A percentile compares a stretch with the other conserved stretches of the same genome.
Evolutionary conservation across 2,113 vertebrate species (phyloP).

Genomic region (Poeciliopsis turrubarensis): DNA sequence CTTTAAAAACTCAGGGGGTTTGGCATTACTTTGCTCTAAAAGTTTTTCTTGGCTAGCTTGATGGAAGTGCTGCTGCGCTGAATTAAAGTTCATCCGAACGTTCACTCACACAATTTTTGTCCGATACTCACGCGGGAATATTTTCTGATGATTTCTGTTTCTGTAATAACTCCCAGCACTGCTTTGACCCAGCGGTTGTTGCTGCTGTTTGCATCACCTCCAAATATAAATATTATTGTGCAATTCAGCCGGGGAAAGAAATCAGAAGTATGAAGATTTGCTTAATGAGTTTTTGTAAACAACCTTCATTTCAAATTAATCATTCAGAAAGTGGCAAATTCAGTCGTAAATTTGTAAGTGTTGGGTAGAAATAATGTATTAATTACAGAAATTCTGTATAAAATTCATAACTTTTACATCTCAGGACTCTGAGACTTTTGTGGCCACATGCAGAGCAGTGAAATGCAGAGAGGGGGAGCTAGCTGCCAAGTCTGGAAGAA

Average conservation of each 20-base stretch:
- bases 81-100: conserved; percentile 73
- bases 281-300: conserved; percentile 77
- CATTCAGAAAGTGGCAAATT: conserved; percentile 57
- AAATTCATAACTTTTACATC: neutral
- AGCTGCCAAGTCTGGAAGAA: conserved; percentile 26
- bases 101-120: conserved; percentile 55
- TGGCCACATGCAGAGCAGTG: conserved; percentile 19
- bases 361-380: conserved; percentile 38
- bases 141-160: conserved; percentile 77
- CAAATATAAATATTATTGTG: conserved; percentile 60
- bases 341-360: conserved; percentile 4
- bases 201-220: conserved; percentile 78
- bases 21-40: conserved; percentile 52
- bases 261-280: conserved; percentile 70
- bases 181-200: conserved; percentile 70
- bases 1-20: conserved; percentile 48
- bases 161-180: conserved; percentile 64
- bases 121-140: conserved; percentile 50
- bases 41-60: conserved; percentile 52
- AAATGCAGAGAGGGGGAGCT: conserved; percentile 30
- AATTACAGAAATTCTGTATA: conserved; percentile 51
- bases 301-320: conserved; percentile 78
- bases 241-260: conserved; percentile 67
- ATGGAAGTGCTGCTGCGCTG: conserved; percentile 55
- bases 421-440: conserved; percentile 23